phyloP scores from a whole-genome alignment of 2,113 vertebrate genomes.

The Hepsetus odoe region DNA sequence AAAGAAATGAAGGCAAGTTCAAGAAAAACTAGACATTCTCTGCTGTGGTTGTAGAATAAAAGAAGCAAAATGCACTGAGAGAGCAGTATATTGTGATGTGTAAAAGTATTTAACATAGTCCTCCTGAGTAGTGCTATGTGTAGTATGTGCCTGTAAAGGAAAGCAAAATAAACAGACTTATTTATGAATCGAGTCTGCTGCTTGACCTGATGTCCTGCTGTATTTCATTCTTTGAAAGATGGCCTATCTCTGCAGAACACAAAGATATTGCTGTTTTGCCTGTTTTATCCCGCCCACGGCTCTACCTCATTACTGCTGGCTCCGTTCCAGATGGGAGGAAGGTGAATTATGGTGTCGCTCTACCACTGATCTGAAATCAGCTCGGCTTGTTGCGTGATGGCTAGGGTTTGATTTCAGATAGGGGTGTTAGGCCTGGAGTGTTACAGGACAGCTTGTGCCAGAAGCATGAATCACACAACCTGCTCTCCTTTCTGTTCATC shows the following conservation, averaged over 20 bases:
- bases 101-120: constrained; percentile 94
- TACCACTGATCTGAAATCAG: constrained; percentile 49
- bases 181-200: constrained; percentile 82
- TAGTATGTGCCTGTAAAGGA: constrained; percentile 77
- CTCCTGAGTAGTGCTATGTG: constrained; percentile 82
- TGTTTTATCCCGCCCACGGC: constrained; percentile 77
- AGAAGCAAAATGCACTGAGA: constrained; percentile 87
- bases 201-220: constrained; percentile 52
- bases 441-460: constrained; percentile 29
- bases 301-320: constrained; percentile 73
- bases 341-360: constrained; percentile 46
- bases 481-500: constrained; percentile 69
- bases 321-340: constrained; percentile 70
- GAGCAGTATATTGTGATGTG: constrained; percentile 78
- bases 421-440: constrained; percentile 23
- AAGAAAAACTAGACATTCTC: constrained; percentile 69
- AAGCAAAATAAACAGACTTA: constrained; percentile 92
- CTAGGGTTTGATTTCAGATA: constrained; percentile 33
- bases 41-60: constrained; percentile 72
- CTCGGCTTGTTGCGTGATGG: not conserved
- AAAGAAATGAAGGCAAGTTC: constrained; percentile 82
- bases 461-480: constrained; percentile 50
- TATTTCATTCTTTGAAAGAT: constrained; percentile 52
- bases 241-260: constrained; percentile 50
- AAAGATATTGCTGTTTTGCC: constrained; percentile 71